phyloP scores from a whole-genome alignment of 2,113 vertebrate species.

The Ptilorrhoa leucosticta region DNA sequence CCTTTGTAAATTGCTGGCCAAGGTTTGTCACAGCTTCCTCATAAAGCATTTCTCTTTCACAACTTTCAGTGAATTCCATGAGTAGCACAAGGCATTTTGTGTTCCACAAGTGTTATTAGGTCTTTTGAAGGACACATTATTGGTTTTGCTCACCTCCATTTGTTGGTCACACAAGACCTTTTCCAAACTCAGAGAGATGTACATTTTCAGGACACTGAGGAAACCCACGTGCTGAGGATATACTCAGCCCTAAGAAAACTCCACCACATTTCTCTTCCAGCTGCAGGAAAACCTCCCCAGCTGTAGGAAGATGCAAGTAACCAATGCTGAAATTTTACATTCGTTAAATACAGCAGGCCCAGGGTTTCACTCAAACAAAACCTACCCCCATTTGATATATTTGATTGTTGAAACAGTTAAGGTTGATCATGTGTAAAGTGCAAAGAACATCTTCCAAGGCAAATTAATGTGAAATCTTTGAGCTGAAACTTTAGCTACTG shows the following conservation, averaged over 20 bases:
- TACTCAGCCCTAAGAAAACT: neutral
- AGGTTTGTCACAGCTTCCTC: neutral
- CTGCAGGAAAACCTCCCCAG: neutral
- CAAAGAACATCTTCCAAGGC: neutral
- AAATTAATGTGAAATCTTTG: neutral
- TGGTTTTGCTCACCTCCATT: neutral
- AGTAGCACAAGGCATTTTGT: neutral
- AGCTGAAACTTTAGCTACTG: neutral
- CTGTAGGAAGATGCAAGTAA: neutral
- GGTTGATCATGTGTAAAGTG: neutral
- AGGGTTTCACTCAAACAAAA: neutral
- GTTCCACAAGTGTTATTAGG: neutral
- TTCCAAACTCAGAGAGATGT: neutral
- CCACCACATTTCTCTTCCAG: neutral
- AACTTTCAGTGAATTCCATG: neutral
- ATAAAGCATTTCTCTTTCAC: neutral
- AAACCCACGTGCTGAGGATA: neutral
- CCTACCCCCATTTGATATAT: rapidly evolving
- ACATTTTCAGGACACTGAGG: neutral
- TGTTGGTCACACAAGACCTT: neutral
- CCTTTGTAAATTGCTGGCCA: neutral
- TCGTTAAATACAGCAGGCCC: neutral
- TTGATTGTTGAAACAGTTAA: neutral
- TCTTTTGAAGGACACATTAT: neutral
- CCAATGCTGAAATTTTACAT: neutral